Percentiles rank a stretch among this genome's conserved stretches.
Evolutionary conservation across 1,140 invertebrate species (phyloP).

Genomic region (Pararge aegeria): DNA sequence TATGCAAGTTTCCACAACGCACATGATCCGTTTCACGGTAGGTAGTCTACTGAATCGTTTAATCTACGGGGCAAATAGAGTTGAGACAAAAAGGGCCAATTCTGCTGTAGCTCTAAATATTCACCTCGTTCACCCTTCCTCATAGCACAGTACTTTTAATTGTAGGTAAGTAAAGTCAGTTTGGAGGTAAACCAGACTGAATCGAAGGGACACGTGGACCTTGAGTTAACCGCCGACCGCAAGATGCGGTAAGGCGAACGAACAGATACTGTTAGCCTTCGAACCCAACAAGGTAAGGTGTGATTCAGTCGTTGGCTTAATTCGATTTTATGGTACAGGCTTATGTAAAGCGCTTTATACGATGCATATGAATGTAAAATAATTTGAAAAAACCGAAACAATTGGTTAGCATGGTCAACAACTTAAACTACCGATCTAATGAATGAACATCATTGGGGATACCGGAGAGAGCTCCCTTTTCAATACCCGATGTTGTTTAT

Average conservation of each 20-base stretch:
- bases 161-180: constrained; percentile 2
- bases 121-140: constrained; percentile 20
- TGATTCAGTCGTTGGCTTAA: constrained; percentile 3
- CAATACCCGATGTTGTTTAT: too few relatives aligned
- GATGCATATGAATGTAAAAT: background rate
- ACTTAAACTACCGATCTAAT: too few relatives aligned
- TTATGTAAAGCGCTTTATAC: background rate
- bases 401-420: too few relatives aligned
- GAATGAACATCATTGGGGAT: too few relatives aligned
- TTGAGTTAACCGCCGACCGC: constrained; percentile 31
- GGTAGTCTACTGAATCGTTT: too few relatives aligned
- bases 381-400: too few relatives aligned
- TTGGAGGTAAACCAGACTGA: constrained; percentile 20
- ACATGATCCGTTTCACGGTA: too few relatives aligned
- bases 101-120: background rate
- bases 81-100: background rate
- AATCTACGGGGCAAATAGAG: background rate
- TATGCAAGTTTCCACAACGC: too few relatives aligned
- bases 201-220: constrained; percentile 26
- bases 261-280: constrained; percentile 26
- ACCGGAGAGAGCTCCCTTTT: too few relatives aligned
- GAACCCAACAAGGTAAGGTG: constrained; percentile 15
- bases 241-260: constrained; percentile 15
- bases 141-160: constrained; percentile 19
- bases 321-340: constrained; percentile 2